Evolutionary conservation across 2,797 vertebrate species (phyloP), one percentile per base, ranked within the genome.

Genomic region (Crypturellus tataupa): DNA sequence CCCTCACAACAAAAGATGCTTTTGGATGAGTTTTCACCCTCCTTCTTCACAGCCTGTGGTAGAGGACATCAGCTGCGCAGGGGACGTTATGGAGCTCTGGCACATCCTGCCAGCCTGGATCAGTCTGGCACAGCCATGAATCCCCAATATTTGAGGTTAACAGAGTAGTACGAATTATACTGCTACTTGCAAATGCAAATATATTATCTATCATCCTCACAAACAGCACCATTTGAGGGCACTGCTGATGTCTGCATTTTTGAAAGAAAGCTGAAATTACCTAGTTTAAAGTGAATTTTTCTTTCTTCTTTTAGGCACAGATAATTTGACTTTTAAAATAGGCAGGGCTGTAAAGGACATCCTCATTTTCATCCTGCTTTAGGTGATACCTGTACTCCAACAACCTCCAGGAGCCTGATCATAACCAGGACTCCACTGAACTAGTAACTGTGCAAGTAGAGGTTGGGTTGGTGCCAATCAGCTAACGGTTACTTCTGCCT

Each of bases 401-500:
- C 33, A 81, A 53, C 35, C 53, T 11, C 81, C 53, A 92, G 56
- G 93, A 78, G 21, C 31, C 80, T 85, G 62, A 84, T 37, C 51
- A 88, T 60, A 85, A 89, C 11, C 71, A 90, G 65, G 39, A 53
- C n/a, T 73, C 37, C 65, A 72, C 14, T 9, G 31, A 15, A 47
- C 20, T 73, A 47, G 56, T 76, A 94, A 79, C 33, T 49, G 33
- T 46, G 39, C 67, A 90, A 93, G 42, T 11, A 68, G 87, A 85
- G 31, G 3, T 33, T 90, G 65, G 12, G 53, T 71, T 13, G 6
- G 27, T 84, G 91, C 82, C 92, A 93, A 47, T 81, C 70, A 73
- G 82, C 93, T 95, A 94, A 91, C 86, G 20, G 70, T 86, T 96
- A 94, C 56, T 86, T 11, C 12, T 79, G 63, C 60, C 73, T 91